Conservation (phyloP, 2,113 vertebrate genomes). For the Progne subis region DNA sequence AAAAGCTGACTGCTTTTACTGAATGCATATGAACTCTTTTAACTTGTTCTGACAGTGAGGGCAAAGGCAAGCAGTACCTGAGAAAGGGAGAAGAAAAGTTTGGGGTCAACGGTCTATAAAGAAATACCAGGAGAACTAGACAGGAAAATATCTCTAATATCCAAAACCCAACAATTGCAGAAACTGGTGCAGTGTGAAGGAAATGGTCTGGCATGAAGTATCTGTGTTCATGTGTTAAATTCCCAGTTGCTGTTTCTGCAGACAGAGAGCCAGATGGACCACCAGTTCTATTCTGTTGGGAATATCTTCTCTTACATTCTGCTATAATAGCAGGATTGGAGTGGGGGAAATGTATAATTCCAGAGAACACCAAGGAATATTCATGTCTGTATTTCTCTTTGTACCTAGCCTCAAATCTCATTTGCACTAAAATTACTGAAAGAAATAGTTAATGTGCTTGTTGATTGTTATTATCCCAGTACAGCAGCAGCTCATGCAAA, state of each 20-base stretch:
- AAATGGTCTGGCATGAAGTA: not conserved
- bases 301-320: not conserved
- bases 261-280: not conserved
- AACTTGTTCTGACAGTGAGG: not conserved
- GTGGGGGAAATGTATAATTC: not conserved
- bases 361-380: not conserved
- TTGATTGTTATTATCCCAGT: not conserved
- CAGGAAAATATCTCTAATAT: not conserved
- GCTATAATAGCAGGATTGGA: accelerated
- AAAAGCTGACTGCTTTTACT: not conserved
- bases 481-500: not conserved
- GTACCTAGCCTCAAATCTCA: not conserved
- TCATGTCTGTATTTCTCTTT: not conserved
- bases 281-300: not conserved
- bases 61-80: not conserved
- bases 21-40: not conserved
- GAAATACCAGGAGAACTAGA: not conserved
- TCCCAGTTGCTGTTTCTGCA: not conserved
- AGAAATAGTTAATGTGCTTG: not conserved
- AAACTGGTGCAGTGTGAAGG: accelerated
- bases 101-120: not conserved
- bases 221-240: not conserved
- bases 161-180: not conserved
- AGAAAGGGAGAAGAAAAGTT: not conserved
- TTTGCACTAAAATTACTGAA: not conserved